Conservation (phyloP, 2,888 invertebrate species). For the Dioctria rufipes region DNA sequence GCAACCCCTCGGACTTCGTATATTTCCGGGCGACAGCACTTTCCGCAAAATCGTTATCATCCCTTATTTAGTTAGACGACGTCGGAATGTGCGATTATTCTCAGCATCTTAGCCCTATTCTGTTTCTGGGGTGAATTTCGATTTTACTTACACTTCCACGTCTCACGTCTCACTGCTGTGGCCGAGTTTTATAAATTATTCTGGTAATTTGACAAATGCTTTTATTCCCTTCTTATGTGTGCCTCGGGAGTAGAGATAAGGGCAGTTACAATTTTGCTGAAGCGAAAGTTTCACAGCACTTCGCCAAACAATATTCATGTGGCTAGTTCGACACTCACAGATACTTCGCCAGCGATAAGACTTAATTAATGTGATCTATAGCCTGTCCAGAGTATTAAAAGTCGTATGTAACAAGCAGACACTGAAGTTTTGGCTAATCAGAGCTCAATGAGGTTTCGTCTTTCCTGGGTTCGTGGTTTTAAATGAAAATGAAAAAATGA, state of each 20-base stretch:
- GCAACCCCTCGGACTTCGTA: not conserved
- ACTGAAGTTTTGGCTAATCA: not conserved
- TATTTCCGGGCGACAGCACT: slow-evolving; percentile 25
- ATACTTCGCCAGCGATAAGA: slow-evolving; percentile 16
- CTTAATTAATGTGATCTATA: slow-evolving; percentile 24
- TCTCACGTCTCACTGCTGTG: not conserved
- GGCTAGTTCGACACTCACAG: slow-evolving; percentile 7
- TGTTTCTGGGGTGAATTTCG: slow-evolving; percentile 23
- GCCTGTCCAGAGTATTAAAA: not conserved
- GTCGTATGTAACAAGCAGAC: not conserved
- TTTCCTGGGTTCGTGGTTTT: not conserved
- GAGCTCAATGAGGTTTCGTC: slow-evolving; percentile 5
- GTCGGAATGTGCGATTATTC: slow-evolving; percentile 45
- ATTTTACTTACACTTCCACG: not conserved
- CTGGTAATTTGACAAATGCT: slow-evolving; percentile 51
- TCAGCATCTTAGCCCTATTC: slow-evolving; percentile 6
- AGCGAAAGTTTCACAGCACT: slow-evolving; percentile 30
- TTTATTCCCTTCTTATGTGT: slow-evolving; percentile 22
- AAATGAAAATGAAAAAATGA: too few relatives aligned
- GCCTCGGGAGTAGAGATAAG: slow-evolving; percentile 18
- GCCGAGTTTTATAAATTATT: slow-evolving; percentile 48
- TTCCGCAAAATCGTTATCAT: slow-evolving; percentile 39
- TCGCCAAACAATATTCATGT: not conserved
- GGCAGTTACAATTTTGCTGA: slow-evolving; percentile 19
- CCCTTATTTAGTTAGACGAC: slow-evolving; percentile 54